These are phyloP conservation scores for Calameuta idolon DNA, from an alignment of 2,888 invertebrate species.

Conservation along the genomic window DNA sequence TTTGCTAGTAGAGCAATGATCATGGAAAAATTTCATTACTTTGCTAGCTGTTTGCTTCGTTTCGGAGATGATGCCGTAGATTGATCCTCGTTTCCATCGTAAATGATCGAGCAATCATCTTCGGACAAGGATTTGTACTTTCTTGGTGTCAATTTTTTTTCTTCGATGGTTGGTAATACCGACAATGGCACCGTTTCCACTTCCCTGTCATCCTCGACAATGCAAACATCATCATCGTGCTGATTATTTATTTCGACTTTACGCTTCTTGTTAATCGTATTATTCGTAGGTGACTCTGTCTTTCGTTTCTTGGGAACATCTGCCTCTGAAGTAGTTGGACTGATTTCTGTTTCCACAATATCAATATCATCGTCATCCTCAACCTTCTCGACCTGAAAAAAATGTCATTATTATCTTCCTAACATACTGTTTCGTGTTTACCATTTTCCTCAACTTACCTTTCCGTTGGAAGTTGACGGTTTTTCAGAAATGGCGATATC, in stretches of 20 bases:
- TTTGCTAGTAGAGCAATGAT: background rate
- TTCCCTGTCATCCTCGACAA: constrained; percentile 42
- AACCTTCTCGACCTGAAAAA: constrained; percentile 12
- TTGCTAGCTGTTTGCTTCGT: background rate
- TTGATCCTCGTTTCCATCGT: constrained; percentile 34
- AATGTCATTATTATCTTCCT: constrained; percentile 29
- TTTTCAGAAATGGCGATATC: constrained; percentile 43
- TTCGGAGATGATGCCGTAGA: background rate
- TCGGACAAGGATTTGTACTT: constrained; percentile 28
- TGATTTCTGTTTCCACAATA: constrained; percentile 43
- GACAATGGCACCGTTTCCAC: constrained; percentile 11
- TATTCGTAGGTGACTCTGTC: constrained; percentile 34
- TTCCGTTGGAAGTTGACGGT: constrained; percentile 60
- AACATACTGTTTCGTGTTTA: constrained; percentile 5
- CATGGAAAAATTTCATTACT: background rate
- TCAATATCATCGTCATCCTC: constrained; percentile 43
- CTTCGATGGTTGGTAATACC: background rate
- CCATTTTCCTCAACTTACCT: constrained; percentile 37
- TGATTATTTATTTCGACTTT: constrained; percentile 40
- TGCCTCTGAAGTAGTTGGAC: constrained; percentile 23
- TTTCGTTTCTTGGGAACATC: constrained; percentile 56
- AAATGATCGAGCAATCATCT: constrained; percentile 56
- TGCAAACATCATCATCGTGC: constrained; percentile 46
- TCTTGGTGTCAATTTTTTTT: constrained; percentile 9
- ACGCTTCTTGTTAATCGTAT: constrained; percentile 47